These are phyloP conservation scores for Eupeodes corollae DNA, from an alignment of 1,140 invertebrate species.

Conservation along the genomic window DNA sequence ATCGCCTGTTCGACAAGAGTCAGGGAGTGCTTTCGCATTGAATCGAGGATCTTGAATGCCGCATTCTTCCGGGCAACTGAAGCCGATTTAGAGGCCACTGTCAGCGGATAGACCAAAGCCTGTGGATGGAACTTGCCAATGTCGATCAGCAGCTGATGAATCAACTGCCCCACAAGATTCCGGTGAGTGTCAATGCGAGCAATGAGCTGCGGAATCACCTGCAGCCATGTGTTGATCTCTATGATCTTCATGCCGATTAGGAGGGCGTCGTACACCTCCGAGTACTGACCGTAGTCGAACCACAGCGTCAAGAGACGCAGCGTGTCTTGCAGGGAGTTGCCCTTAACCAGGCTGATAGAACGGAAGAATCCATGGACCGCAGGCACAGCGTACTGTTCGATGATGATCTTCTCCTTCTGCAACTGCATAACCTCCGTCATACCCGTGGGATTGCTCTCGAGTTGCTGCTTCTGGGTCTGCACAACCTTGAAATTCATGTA, in stretches of 20 bases:
- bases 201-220: constrained; percentile 98
- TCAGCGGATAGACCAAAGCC: constrained; percentile 93
- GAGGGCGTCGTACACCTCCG: constrained; percentile 87
- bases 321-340: constrained; percentile 96
- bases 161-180: constrained; percentile 73
- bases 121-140: constrained; percentile 85
- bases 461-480: constrained; percentile 51
- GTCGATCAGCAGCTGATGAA: constrained; percentile 87
- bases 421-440: constrained; percentile 23
- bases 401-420: constrained; percentile 43
- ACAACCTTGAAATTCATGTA: constrained; percentile 98
- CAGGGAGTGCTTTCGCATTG: constrained; percentile 88
- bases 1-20: constrained; percentile 87
- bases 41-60: constrained; percentile 90
- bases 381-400: constrained; percentile 75
- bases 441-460: constrained; percentile 21
- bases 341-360: constrained; percentile 84
- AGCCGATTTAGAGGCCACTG: constrained; percentile 92
- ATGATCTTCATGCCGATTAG: constrained; percentile 84
- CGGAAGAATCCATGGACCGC: constrained; percentile 93
- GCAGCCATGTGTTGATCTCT: constrained; percentile 97
- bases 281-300: constrained; percentile 91
- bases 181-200: constrained; percentile 92
- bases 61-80: constrained; percentile 74
- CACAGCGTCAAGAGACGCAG: constrained; percentile 83